phyloP scores from a whole-genome alignment of 2,888 invertebrate species.

The Osmoderma eremita region DNA sequence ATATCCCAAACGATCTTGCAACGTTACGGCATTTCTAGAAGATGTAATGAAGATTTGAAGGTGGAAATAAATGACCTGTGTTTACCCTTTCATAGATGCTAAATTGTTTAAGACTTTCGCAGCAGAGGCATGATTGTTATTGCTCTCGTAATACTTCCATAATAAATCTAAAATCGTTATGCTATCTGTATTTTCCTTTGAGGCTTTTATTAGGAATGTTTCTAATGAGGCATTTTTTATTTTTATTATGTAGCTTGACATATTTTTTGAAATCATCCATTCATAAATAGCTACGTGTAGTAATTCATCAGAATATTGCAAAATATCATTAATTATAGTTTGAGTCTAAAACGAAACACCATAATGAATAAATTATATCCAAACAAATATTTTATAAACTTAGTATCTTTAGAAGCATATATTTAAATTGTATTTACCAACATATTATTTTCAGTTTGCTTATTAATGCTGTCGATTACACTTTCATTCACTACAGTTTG shows the following conservation, averaged over 20 bases:
- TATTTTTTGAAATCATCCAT: slow-evolving; percentile 86
- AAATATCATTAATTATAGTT: slow-evolving; percentile 73
- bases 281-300: slow-evolving; percentile 92
- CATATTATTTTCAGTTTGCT: slow-evolving; percentile 34
- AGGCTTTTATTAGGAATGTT: slow-evolving; percentile 74
- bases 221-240: slow-evolving; percentile 79
- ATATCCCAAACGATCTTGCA: slow-evolving; percentile 88
- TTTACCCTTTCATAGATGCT: slow-evolving; percentile 77
- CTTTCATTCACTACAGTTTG: slow-evolving; percentile 24
- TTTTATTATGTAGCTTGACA: slow-evolving; percentile 76
- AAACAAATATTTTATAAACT: neutral
- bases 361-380: no score
- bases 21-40: slow-evolving; percentile 74
- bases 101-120: slow-evolving; percentile 89
- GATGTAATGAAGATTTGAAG: no score
- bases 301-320: slow-evolving; percentile 83
- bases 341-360: slow-evolving; percentile 62
- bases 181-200: slow-evolving; percentile 67
- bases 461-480: slow-evolving; percentile 37
- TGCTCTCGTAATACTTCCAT: slow-evolving; percentile 96
- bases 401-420: no score
- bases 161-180: slow-evolving; percentile 77
- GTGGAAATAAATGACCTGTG: no score
- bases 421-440: slow-evolving; percentile 24
- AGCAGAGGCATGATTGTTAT: slow-evolving; percentile 90